A percentile compares a stretch with the other conserved stretches of the same genome.
Conservation (phyloP, 2,113 vertebrate genomes). For the Maccullochella peelii region DNA sequence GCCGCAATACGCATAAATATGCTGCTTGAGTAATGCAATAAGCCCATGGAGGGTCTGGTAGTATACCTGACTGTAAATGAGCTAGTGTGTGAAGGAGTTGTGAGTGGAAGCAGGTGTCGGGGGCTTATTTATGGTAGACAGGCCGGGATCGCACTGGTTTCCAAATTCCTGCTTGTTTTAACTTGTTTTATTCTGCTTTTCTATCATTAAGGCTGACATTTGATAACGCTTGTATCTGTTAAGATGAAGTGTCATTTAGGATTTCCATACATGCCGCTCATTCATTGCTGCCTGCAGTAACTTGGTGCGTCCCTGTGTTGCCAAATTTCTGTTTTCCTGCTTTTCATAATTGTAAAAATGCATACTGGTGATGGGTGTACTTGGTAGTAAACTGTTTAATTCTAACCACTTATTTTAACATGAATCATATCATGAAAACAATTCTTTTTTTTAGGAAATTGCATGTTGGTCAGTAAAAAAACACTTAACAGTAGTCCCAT, state of each 20-base stretch:
- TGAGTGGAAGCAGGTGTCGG: slow-evolving; percentile 69
- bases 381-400: too few relatives aligned
- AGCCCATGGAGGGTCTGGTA: slow-evolving; percentile 29
- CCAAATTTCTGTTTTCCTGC: neutral
- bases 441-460: neutral
- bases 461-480: neutral
- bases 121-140: slow-evolving; percentile 35
- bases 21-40: slow-evolving; percentile 55
- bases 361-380: too few relatives aligned
- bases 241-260: slow-evolving; percentile 12
- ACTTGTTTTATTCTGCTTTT: slow-evolving; percentile 28
- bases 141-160: slow-evolving; percentile 19
- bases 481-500: neutral
- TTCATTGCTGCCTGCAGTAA: neutral
- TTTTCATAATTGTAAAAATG: neutral
- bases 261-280: neutral
- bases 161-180: slow-evolving; percentile 42
- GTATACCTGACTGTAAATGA: slow-evolving; percentile 68
- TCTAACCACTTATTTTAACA: neutral
- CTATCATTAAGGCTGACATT: neutral
- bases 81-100: slow-evolving; percentile 32
- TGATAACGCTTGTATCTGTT: slow-evolving; percentile 6
- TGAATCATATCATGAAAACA: too few relatives aligned
- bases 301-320: neutral
- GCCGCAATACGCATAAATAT: slow-evolving; percentile 45